Conservation (phyloP, 2,888 invertebrate species). For the Campoplex nolae region DNA sequence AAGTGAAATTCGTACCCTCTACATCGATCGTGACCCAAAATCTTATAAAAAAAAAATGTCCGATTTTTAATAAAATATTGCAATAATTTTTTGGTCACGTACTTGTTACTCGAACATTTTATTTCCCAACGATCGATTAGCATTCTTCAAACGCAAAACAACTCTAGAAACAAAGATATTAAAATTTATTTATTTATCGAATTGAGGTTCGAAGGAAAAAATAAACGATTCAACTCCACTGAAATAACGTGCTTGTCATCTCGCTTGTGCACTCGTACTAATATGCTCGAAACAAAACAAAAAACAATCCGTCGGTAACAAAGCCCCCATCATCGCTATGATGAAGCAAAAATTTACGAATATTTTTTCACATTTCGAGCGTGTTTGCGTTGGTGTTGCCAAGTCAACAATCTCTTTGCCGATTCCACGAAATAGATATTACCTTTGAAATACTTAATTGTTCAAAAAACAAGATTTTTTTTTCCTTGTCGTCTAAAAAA, state of each 20-base stretch:
- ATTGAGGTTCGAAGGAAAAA: not conserved
- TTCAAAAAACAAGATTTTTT: not conserved
- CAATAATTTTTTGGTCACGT: not conserved
- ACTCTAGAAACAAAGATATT: no score
- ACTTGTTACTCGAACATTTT: constrained; percentile 1
- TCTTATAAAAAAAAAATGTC: not conserved
- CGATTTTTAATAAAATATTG: no score
- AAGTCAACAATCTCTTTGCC: not conserved
- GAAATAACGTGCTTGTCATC: not conserved
- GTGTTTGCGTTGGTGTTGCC: not conserved
- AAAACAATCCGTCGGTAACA: not conserved
- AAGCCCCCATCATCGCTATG: constrained; percentile 16
- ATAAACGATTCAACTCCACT: not conserved
- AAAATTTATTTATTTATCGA: not conserved
- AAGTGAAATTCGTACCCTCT: not conserved
- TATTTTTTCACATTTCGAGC: not conserved
- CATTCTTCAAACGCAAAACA: not conserved
- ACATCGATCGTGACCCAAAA: not conserved
- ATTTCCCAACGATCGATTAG: not conserved
- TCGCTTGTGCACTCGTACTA: constrained; percentile 6
- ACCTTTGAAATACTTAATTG: not conserved
- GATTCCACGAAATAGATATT: not conserved
- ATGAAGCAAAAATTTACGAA: not conserved
- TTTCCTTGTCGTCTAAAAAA: not conserved
- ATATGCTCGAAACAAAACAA: not conserved